Base-by-base conservation (phyloP, 2,797 vertebrate species). In the Centropyge bicolor region DNA sequence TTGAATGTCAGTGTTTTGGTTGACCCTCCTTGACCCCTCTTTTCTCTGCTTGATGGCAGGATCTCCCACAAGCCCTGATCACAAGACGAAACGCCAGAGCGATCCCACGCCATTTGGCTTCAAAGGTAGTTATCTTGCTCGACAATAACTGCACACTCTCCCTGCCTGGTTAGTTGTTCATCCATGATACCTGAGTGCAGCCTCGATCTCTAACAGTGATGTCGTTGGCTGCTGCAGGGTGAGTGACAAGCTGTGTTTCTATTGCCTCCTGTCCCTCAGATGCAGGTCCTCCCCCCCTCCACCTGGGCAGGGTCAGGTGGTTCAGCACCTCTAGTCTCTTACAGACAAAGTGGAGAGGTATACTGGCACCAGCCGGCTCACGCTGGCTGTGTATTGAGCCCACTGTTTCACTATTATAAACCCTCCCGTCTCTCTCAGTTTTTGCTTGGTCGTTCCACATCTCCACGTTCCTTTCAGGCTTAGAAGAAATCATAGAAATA, bases 101-200 rank as follows among this genome's bases (percentile, higher is more conserved):
- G 98, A 99, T 82, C 98, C 98, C 65, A 98, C 97, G 74, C 98
- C 98, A 10, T 96, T 99, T 88, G 98, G 98, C 93, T 95, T 97
- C 91, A 98, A 96, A 98, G 98, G 98, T 99, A 87, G 8, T 36
- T 20, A 20, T 1, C 40, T 8, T 27, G 3, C 48, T 48, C 0
- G 22, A 11, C 41, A 4, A 0, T 31, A 8, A 8, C 43, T 62
- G 52, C 17, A 1, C 11, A 2, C 5, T 22, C 22, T 46, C n/a
- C 11, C 35, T 55, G 17, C 63, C 48, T 55, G 14, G 2, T 57
- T 36, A 8, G 17, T 49, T 36, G 8, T 11, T 75, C 20, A 43
- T 46, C 51, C n/a, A 8, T 49, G 49, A 66, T 55, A 36, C 31
- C 49, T 20, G n/a, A 73, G 59, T 63, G 22, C 46, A 63, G 76